These are phyloP conservation scores for Haemorhous mexicanus DNA, from an alignment of 2,113 vertebrate species.

Conservation along the genomic window DNA sequence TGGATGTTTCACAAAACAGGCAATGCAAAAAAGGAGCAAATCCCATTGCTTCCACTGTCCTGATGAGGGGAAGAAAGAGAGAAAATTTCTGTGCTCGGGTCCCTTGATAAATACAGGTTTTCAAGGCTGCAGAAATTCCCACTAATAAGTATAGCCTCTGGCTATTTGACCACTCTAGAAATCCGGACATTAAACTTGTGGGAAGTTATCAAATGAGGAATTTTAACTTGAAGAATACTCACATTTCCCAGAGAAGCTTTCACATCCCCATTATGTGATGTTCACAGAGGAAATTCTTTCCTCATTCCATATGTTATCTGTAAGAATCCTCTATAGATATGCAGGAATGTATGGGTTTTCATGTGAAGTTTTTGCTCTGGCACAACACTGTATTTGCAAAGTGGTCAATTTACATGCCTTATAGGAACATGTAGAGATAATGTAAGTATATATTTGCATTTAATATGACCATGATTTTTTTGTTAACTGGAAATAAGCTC, in stretches of 20 bases:
- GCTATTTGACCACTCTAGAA: neutral
- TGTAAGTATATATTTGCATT: neutral
- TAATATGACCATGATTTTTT: neutral
- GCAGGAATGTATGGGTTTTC: neutral
- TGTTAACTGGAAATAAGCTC: constrained; percentile 3
- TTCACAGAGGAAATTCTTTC: neutral
- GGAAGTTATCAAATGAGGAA: neutral
- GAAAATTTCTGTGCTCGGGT: neutral
- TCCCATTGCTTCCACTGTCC: neutral
- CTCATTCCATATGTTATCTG: neutral
- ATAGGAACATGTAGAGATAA: neutral
- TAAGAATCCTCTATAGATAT: neutral
- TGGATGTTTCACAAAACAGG: neutral
- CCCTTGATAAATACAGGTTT: neutral
- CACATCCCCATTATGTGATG: neutral
- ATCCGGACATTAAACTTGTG: neutral
- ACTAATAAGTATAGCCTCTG: neutral
- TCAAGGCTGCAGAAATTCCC: neutral
- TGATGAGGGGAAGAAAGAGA: neutral
- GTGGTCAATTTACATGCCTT: neutral
- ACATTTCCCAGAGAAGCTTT: neutral
- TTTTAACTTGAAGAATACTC: neutral
- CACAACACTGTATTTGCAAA: neutral
- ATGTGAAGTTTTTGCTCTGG: neutral
- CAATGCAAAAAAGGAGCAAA: neutral